A percentile compares a stretch with the other conserved stretches of the same genome.
phyloP scores from a whole-genome alignment of 2,113 vertebrate genomes.

The Scolopax mira region DNA sequence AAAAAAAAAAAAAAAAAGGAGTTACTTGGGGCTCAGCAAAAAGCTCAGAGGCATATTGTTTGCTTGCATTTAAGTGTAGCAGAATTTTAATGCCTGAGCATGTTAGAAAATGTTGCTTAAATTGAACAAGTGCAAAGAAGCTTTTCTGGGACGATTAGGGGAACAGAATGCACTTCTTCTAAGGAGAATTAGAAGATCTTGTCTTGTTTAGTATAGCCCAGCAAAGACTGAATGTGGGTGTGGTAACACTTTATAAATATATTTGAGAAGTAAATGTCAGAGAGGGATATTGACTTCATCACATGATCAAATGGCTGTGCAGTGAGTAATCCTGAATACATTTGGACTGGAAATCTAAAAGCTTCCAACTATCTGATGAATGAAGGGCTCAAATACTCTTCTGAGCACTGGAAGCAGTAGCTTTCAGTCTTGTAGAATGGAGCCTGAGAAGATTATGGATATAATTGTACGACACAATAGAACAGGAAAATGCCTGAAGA shows the following conservation, averaged over 20 bases:
- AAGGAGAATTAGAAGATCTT: not conserved
- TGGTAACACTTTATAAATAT: slow-evolving; percentile 30
- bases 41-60: not conserved
- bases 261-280: slow-evolving; percentile 58
- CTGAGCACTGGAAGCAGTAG: not conserved
- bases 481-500: slow-evolving; percentile 5
- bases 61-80: not conserved
- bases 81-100: not conserved
- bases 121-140: not conserved
- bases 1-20: not conserved
- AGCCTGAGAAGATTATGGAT: not conserved
- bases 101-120: not conserved
- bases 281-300: slow-evolving; percentile 39
- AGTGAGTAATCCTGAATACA: slow-evolving; percentile 30
- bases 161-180: not conserved
- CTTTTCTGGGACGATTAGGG: not conserved
- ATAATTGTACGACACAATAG: not conserved
- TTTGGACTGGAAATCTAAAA: slow-evolving; percentile 1
- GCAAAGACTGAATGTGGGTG: not conserved
- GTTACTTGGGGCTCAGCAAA: not conserved
- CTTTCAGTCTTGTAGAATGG: not conserved
- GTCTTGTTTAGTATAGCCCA: not conserved
- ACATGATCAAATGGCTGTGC: slow-evolving; percentile 19
- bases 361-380: not conserved
- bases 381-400: not conserved